phyloP scores from a whole-genome alignment of 1,140 invertebrate species.

The Epicauta chinensis region DNA sequence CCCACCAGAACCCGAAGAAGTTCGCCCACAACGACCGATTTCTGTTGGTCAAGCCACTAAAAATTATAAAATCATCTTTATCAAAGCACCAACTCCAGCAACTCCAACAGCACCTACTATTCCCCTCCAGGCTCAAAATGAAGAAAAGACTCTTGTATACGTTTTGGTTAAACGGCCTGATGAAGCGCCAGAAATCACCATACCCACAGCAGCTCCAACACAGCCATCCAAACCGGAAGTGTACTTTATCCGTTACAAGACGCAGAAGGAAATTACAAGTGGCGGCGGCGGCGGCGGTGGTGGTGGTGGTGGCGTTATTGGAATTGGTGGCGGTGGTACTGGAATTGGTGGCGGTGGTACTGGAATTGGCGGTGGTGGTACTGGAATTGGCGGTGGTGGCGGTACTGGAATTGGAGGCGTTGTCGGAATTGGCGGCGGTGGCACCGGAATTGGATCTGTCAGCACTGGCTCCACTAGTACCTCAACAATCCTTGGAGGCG shows the following conservation, averaged over 20 bases:
- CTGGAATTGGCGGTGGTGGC: constrained; percentile 30
- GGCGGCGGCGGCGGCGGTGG: constrained; percentile 46
- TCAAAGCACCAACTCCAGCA: constrained; percentile 75
- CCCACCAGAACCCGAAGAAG: constrained; percentile 66
- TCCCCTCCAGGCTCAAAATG: constrained; percentile 60
- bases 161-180: constrained; percentile 81
- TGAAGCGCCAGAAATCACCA: constrained; percentile 67
- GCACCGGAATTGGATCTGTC: constrained; percentile 36
- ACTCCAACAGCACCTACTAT: constrained; percentile 64
- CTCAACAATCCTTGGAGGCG: constrained; percentile 33
- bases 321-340: constrained; percentile 37
- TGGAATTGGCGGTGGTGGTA: constrained; percentile 33
- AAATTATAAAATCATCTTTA: constrained; percentile 86
- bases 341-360: constrained; percentile 22
- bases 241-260: constrained; percentile 87
- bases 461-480: constrained; percentile 31
- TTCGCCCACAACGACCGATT: constrained; percentile 49
- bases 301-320: constrained; percentile 43
- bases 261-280: constrained; percentile 60
- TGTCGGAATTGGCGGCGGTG: constrained; percentile 34
- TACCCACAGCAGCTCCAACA: constrained; percentile 68
- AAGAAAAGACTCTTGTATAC: constrained; percentile 86
- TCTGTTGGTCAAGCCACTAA: constrained; percentile 61
- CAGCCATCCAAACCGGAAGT: constrained; percentile 80
- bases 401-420: constrained; percentile 40